Percentiles rank a stretch among this genome's conserved stretches.
Conservation (phyloP, 2,888 invertebrate genomes). For the Timema cristinae region DNA sequence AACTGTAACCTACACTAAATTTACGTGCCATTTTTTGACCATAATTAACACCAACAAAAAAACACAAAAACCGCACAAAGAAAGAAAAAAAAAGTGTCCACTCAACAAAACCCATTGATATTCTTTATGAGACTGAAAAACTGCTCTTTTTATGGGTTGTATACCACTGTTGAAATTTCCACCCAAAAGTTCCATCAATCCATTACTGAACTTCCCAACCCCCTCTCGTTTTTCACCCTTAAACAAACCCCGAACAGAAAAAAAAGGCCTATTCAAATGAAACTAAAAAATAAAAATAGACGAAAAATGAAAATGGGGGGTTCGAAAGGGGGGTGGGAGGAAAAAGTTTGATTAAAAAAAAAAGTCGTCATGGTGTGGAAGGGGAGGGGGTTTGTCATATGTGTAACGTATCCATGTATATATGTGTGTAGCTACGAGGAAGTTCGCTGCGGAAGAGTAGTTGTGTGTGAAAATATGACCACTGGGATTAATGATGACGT, state of each 20-base stretch:
- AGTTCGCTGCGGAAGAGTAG: no score
- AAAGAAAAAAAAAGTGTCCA: no score
- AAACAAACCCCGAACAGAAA: background rate
- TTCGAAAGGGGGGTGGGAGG: background rate
- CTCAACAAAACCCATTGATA: no score
- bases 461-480: conserved; percentile 36
- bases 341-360: background rate
- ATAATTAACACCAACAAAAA: no score
- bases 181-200: conserved; percentile 9
- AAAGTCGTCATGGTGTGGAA: background rate
- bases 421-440: background rate
- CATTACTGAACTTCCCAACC: background rate
- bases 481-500: conserved; percentile 37
- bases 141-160: conserved; percentile 6
- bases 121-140: no score
- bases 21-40: no score
- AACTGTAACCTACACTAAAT: no score
- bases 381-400: conserved; percentile 17
- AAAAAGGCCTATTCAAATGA: conserved; percentile 11
- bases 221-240: no score
- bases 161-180: conserved; percentile 4
- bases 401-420: conserved; percentile 19
- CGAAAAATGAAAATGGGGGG: background rate
- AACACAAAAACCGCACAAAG: no score
- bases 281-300: no score